Percentiles rank a stretch among this genome's conserved stretches.
Evolutionary conservation across 1,140 invertebrate species (phyloP).

Genomic region (Drosophila equinoxialis): DNA sequence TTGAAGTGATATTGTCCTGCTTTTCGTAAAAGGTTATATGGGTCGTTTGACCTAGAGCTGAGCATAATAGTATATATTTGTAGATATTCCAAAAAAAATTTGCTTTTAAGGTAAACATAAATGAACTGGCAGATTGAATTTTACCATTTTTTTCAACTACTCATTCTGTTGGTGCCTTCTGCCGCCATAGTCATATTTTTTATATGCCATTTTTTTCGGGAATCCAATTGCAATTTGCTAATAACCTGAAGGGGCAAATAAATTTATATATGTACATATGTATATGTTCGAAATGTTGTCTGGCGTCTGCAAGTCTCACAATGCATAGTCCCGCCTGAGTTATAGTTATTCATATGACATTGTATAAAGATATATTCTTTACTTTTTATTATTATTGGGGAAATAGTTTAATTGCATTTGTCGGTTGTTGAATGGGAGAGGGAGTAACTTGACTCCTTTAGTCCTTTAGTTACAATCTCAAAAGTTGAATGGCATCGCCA

Average conservation of each 20-base stretch:
- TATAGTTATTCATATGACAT: conserved; percentile 69
- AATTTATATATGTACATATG: neutral
- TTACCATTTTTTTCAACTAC: no score
- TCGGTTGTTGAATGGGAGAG: conserved; percentile 2
- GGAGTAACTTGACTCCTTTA: neutral
- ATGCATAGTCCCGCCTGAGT: conserved; percentile 37
- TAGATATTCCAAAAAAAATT: neutral
- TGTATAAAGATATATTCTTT: conserved; percentile 39
- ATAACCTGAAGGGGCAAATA: conserved; percentile 43
- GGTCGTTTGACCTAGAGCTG: conserved; percentile 35
- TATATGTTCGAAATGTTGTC: conserved; percentile 32
- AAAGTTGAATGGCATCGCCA: conserved; percentile 64
- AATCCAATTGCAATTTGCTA: conserved; percentile 75
- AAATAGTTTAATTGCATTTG: conserved; percentile 79
- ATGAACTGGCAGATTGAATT: neutral
- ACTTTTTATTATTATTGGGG: conserved; percentile 64
- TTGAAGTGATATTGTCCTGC: conserved; percentile 13
- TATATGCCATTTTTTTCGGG: no score
- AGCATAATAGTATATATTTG: neutral
- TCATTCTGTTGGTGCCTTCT: neutral
- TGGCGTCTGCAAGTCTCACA: conserved; percentile 33
- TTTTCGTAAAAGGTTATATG: neutral
- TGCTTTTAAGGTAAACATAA: neutral
- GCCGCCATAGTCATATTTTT: neutral
- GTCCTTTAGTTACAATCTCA: conserved; percentile 68